Base-by-base conservation (phyloP, 1,140 invertebrate genomes). In the Diorhabda sublineata region DNA sequence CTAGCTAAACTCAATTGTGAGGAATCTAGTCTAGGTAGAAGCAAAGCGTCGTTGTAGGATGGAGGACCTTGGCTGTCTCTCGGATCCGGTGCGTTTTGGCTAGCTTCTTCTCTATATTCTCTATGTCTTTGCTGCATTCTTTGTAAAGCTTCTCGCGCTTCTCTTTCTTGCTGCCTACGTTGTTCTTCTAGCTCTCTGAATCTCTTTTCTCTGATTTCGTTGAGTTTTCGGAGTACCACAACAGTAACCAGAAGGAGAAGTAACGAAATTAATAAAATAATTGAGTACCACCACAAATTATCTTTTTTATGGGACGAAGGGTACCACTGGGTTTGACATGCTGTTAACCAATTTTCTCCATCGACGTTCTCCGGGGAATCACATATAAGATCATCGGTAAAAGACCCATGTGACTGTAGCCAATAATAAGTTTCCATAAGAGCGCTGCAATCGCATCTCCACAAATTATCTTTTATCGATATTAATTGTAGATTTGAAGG, bases 21-120 rank as follows among this genome's bases (percentile, higher is more conserved):
- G 5, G 82, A 77, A 70, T 85, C 85, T 64, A 87, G 71, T 74
- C 88, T 86, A 11, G 89, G 88, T 86, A 92, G 88, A 5, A 86
- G 83, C 63, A 92, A 82, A 7, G 90, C 90, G 80, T 91, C 90
- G 70, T 87, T 87, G 74, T 92, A 91, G n/a, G 85, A 87, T 2
- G 90, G 90, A 64, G 89, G 86, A 5, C 84, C 82, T 47, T 88
- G 83, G 9, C 89, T 79, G 81, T 91, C 90, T 67, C 88, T 79
- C 77, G 84, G 82, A 84, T 88, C 83, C 74, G 87, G 78, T 71
- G 88, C 81, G 76, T 85, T 88, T 76, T 84, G 78, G 69, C 84
- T 75, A 45, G 81, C 82, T 74, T 77, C 64, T 77, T 79, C 45
- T 69, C 68, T 68, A 68, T 69, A 62, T 77, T 87, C 85, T 70